These are phyloP conservation scores for Scaptomyza cyrtandrae DNA, from an alignment of 2,888 invertebrate genomes.

Conservation along the genomic window DNA sequence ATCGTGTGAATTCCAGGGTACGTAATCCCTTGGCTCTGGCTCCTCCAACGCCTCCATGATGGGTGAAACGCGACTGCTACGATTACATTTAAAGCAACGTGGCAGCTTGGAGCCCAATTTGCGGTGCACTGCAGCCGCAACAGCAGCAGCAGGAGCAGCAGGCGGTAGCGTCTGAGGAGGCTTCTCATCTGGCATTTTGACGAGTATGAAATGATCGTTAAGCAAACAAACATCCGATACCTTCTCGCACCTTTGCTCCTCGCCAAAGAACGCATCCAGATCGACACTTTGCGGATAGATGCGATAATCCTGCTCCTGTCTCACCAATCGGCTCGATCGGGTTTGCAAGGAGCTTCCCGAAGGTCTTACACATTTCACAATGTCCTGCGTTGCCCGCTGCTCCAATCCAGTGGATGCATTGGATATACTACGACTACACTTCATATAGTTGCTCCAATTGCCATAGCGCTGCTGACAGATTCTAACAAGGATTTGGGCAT, in stretches of 20 bases:
- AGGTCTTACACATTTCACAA: slow-evolving; percentile 32
- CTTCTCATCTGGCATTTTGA: slow-evolving; percentile 74
- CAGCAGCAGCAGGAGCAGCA: neutral
- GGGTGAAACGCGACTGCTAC: slow-evolving; percentile 67
- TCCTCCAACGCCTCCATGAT: slow-evolving; percentile 60
- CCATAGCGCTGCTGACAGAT: slow-evolving; percentile 41
- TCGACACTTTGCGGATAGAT: slow-evolving; percentile 74
- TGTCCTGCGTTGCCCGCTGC: slow-evolving; percentile 5
- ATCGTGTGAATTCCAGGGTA: slow-evolving; percentile 35
- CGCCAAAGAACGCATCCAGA: slow-evolving; percentile 71
- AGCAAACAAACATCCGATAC: slow-evolving; percentile 80
- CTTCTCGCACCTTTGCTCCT: slow-evolving; percentile 59
- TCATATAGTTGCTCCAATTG: slow-evolving; percentile 43
- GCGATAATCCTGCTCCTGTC: slow-evolving; percentile 55
- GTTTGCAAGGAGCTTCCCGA: slow-evolving; percentile 11
- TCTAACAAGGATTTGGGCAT: slow-evolving; percentile 35
- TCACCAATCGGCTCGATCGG: slow-evolving; percentile 16
- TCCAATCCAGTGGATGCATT: slow-evolving; percentile 13
- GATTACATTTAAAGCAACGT: slow-evolving; percentile 66
- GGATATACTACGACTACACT: slow-evolving; percentile 29
- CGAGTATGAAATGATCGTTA: slow-evolving; percentile 82
- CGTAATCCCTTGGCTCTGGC: slow-evolving; percentile 2
- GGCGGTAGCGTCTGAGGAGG: slow-evolving; percentile 2
- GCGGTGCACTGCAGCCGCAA: neutral
- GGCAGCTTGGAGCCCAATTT: slow-evolving; percentile 44